phyloP scores from a whole-genome alignment of 2,113 vertebrate species.

The Paracanthobrama guichenoti region DNA sequence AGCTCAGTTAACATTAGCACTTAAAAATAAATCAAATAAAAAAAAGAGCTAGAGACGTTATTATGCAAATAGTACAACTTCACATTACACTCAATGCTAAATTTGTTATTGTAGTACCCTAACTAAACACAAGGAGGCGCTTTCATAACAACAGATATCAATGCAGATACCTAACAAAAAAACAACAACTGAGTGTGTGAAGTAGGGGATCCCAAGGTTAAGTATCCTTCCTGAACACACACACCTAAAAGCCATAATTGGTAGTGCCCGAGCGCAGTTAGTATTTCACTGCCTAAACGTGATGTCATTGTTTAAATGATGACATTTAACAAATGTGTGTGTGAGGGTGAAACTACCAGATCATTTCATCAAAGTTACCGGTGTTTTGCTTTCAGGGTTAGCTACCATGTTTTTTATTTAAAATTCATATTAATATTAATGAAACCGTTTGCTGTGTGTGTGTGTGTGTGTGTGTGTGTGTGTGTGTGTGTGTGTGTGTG shows the following conservation, averaged over 20 bases:
- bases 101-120: conserved; percentile 20
- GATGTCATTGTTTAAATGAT: conserved; percentile 31
- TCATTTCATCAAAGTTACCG: neutral
- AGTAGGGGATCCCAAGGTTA: conserved; percentile 5
- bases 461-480: no score
- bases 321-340: conserved; percentile 19
- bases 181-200: neutral
- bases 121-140: conserved; percentile 28
- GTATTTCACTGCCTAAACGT: neutral
- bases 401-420: neutral
- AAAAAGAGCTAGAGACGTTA: neutral
- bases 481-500: no score
- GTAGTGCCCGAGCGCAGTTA: conserved; percentile 32
- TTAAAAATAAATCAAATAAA: neutral
- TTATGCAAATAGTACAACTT: neutral
- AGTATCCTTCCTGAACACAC: conserved; percentile 16
- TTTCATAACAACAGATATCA: conserved; percentile 18
- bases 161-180: neutral
- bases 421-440: neutral
- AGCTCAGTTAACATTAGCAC: neutral
- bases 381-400: neutral
- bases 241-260: conserved; percentile 41
- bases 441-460: neutral
- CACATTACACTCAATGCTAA: neutral
- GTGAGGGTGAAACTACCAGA: neutral